Evolutionary conservation across 2,888 invertebrate species (phyloP).

Genomic region (Apamea monoglypha): DNA sequence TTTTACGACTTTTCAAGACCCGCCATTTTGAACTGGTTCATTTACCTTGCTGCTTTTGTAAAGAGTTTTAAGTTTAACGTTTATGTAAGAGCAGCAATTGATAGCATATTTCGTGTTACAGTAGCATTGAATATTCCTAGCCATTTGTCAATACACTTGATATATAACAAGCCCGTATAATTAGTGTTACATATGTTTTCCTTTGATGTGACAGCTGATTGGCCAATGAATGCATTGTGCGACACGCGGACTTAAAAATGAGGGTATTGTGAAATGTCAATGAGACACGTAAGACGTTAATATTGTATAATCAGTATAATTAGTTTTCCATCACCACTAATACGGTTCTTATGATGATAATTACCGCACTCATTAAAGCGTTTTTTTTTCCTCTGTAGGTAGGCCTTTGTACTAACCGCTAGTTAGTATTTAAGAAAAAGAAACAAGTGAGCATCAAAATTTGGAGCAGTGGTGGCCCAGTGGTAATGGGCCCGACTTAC

Average conservation of each 20-base stretch:
- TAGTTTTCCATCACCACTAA: constrained; percentile 22
- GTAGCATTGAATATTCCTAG: not conserved
- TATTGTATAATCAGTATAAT: constrained; percentile 33
- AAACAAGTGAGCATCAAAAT: not conserved
- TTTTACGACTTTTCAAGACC: not conserved
- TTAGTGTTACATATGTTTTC: constrained; percentile 56
- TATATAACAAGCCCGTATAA: constrained; percentile 52
- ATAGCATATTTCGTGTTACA: not conserved
- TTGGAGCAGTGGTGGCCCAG: too few relatives aligned
- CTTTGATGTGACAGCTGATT: constrained; percentile 57
- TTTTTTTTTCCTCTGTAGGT: not conserved
- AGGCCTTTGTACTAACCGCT: not conserved
- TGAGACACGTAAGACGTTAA: constrained; percentile 12
- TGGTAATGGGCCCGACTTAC: too few relatives aligned
- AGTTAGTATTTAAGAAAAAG: not conserved
- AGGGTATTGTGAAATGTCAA: constrained; percentile 34
- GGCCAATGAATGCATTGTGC: constrained; percentile 54
- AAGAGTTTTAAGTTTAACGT: not conserved
- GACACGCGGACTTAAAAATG: constrained; percentile 33
- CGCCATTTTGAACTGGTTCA: not conserved
- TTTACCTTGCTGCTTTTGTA: constrained; percentile 11
- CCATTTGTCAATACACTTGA: constrained; percentile 50
- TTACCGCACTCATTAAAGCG: not conserved
- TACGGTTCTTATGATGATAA: not conserved
- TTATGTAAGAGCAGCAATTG: constrained; percentile 3